Evolutionary conservation across 2,888 invertebrate genomes (phyloP), one percentile per base, ranked within the genome.

Genomic region (Teinopalpus imperialis): DNA sequence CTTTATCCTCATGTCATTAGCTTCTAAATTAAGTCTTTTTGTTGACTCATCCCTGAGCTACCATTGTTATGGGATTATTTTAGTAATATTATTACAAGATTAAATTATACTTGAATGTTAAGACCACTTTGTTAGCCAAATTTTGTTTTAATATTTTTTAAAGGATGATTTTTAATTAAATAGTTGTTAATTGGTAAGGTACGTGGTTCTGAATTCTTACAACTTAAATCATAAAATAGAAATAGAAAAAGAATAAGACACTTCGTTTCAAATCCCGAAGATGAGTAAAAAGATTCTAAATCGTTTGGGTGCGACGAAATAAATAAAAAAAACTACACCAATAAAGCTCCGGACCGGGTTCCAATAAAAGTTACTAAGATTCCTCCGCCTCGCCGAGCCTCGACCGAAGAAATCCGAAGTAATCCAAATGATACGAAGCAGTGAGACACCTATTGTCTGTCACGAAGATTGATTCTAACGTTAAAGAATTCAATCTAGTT

Each of bases 301-400:
- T 47, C 41, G 44, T 50, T 52, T 45, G 35, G 39, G 44, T 52
- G 46, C 39, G 50, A 48, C 48, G 50, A 47, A 52, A 47, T 44
- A 36, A 46, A n/a, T n/a, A 46, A 43, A 35, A 39, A 26, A 39
- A 27, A 20, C 20, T 29, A 37, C 48, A 42, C 39, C 46, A 46
- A 52, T 50, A 34, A 45, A 39, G 32, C 32, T 26, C 39, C 24
- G 32, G 37, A 23, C 27, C 21, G 49, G 32, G 26, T 16, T 24
- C 35, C 42, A 50, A 46, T 42, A 49, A 52, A 50, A 41, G 31
- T 40, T 46, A 46, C 32, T 39, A 18, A 26, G 26, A 34, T 42
- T 34, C 20, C n/a, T n/a, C n/a, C n/a, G n/a, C n/a, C n/a, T 2
- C 9, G 7, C 27, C 16, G 18, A 8, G 16, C 18, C 7, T 14